Base-by-base conservation (phyloP, 2,797 vertebrate genomes). In the Muscicapa striata region DNA sequence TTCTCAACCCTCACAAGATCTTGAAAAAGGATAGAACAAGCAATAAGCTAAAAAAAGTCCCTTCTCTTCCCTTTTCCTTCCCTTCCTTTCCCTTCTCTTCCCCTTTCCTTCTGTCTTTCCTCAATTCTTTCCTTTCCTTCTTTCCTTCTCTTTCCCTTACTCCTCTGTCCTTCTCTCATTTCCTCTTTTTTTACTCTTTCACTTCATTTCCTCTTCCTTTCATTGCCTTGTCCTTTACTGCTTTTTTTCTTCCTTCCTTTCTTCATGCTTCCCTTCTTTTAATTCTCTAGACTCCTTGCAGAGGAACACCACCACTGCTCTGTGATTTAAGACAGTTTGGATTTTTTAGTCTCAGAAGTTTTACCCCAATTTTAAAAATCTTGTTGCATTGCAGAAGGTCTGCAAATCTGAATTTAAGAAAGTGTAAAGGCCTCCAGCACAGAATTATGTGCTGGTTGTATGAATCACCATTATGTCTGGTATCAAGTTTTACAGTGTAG, bases 401-500 rank as follows among this genome's bases (percentile, higher is more conserved):
- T 76, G 4, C 75, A 85, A 63, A 93, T 94, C 86, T 75, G 78
- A 78, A 91, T 95, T 96, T 91, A 79, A 87, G 79, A 93, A 84
- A 67, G 61, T 43, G 3, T 89, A 64, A 55, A 86, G 69, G 74
- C 81, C 73, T 96, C 91, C 72, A 89, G 48, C 54, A 91, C 18
- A 9, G 89, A 93, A 72, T 90, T 73, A 94, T 26, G 61, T 89
- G 81, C 89, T 95, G 63, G 80, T 96, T 85, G 79, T 90, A 92
- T 84, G 88, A 43, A 36, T 95, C 48, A 64, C 23, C 15, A 77
- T 95, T 96, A 88, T 77, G 84, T 43, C 82, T 95, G 77, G 87
- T 90, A 89, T 89, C 93, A 79, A 96, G 75, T 95, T 97, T 95
- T 93, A 93, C 32, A 63, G 52, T 75, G 84, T 96, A 97, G 94